These are phyloP conservation scores for Myotis lucifugus DNA, from an alignment of 2,113 vertebrate genomes.

Conservation along the genomic window DNA sequence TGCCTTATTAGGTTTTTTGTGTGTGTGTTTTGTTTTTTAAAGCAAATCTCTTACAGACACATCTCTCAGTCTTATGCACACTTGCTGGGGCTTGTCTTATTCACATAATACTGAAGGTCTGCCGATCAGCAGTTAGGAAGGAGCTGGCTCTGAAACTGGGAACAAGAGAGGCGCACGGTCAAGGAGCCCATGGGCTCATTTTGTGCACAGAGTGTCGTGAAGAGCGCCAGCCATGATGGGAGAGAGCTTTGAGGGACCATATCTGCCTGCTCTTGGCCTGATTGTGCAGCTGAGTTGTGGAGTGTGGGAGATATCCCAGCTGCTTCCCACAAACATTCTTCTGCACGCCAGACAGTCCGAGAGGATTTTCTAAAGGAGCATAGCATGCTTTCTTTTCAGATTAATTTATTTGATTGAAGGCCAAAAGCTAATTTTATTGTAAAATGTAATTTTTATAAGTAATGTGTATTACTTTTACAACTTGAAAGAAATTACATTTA, in stretches of 20 bases:
- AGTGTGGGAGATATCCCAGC: background rate
- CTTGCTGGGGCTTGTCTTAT: background rate
- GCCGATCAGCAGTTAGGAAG: background rate
- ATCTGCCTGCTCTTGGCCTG: background rate
- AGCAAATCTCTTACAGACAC: slow-evolving; percentile 28
- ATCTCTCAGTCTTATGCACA: background rate
- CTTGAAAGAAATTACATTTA: background rate
- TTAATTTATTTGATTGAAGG: background rate
- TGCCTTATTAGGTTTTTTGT: background rate
- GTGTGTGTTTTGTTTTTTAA: background rate
- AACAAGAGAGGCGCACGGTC: background rate
- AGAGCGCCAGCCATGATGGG: background rate
- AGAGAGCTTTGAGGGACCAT: background rate
- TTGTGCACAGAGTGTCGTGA: background rate
- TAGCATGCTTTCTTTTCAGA: background rate
- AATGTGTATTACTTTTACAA: background rate
- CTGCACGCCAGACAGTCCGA: background rate
- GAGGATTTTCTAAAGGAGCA: background rate
- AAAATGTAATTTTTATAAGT: slow-evolving; percentile 1
- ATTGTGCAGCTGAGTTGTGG: background rate
- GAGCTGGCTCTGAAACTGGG: slow-evolving; percentile 1
- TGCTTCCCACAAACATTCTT: background rate
- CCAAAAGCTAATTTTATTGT: background rate
- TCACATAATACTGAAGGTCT: background rate
- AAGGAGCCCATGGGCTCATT: background rate